phyloP scores from a whole-genome alignment of 2,113 vertebrate genomes.

The Crypturellus undulatus region DNA sequence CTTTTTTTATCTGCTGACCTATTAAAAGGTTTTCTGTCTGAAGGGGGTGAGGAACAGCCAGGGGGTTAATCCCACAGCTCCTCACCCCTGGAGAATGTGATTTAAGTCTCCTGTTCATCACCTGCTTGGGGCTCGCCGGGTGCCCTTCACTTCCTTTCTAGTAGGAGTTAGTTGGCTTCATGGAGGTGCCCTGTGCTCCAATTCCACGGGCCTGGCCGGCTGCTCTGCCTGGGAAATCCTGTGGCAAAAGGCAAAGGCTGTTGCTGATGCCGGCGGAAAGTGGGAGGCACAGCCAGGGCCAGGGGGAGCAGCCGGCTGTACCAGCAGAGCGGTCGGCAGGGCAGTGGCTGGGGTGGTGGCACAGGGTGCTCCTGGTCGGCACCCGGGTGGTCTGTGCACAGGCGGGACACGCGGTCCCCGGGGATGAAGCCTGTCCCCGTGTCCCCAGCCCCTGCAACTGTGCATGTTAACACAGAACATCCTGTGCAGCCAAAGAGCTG shows the following conservation, averaged over 20 bases:
- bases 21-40: constrained; percentile 63
- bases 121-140: not conserved
- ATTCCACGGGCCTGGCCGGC: not conserved
- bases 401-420: fast-evolving
- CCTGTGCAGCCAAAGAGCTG: not conserved
- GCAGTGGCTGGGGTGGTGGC: fast-evolving
- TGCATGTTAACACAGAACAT: fast-evolving
- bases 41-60: constrained; percentile 13
- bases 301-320: too few species aligned
- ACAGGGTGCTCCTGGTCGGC: fast-evolving
- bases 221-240: not conserved
- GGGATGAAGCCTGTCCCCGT: not conserved
- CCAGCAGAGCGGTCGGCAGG: not conserved
- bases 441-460: not conserved
- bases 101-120: not conserved
- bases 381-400: not conserved
- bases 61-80: constrained; percentile 52
- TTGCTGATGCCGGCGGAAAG: not conserved
- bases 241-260: not conserved
- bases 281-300: not conserved
- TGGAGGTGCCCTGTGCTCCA: not conserved
- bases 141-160: not conserved
- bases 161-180: not conserved
- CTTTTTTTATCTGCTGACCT: constrained; percentile 61
- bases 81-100: constrained; percentile 28